Base-by-base conservation (phyloP, 2,888 invertebrate species). In the Mongoloraphidia duomilia region DNA sequence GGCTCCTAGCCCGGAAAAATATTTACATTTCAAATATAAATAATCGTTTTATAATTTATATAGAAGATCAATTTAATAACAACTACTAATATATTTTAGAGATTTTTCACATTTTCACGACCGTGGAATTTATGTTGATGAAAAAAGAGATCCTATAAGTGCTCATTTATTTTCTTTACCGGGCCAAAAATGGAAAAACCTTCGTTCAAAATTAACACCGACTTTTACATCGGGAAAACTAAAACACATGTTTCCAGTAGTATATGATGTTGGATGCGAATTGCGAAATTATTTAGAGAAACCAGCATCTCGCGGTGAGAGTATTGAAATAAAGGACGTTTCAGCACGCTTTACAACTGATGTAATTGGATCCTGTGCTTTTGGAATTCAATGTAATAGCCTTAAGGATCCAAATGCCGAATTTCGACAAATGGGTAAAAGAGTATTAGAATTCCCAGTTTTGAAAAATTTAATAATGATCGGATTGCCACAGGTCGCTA, bases 201-300 rank as follows among this genome's bases (percentile, higher is more conserved):
- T 33, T 11, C 38, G 36, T 35, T 35, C n/a, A 13, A 38, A 40
- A n/a, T 39, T 46, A 10, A 26, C 39, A 8, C n/a, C 14, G 11
- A n/a, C 34, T 34, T 46, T 46, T 46, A 33, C 48, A 54, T 66
- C 39, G 63, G 63, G 62, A 17, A 64, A 63, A 51, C 58, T 66
- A 49, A 63, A 60, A 47, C 55, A 53, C 17, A 59, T 63, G 57
- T 60, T 58, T 46, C 45, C 50, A 5, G 47, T 59, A 5, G 50
- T 62, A 34, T 45, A 52, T 6, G 51, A 54, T 9, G 55, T 59
- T 13, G 53, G 53, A 0, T 33, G 55, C 9, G 42, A 56, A n/a
- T 45, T 61, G 42, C 47, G 50, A 6, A 38, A 48, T 8, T 49
- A 49, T n/a, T 42, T 55, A n/a, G 14, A 46, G 2, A 36, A 49